Evolutionary conservation across 2,797 vertebrate genomes (phyloP).

Genomic region (Poecilia velifera): DNA sequence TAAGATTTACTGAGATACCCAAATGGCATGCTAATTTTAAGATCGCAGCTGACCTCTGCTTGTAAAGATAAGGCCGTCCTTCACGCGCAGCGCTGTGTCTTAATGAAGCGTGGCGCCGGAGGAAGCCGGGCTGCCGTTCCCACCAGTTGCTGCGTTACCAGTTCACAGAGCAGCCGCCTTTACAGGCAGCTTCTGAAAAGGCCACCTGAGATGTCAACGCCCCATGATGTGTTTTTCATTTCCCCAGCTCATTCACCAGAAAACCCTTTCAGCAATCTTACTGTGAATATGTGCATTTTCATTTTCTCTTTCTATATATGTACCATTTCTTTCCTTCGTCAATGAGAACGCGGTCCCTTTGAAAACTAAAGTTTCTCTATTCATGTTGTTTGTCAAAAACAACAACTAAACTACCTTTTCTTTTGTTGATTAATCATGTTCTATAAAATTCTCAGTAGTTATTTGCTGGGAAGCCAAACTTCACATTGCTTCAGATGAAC

Average conservation of each 20-base stretch:
- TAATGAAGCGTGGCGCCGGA: constrained; percentile 14
- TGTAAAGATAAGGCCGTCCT: constrained; percentile 1
- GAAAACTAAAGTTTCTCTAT: too few relatives aligned
- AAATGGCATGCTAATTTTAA: constrained; percentile 9
- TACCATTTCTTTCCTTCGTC: not conserved
- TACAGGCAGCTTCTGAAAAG: constrained; percentile 21
- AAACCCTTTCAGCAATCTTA: constrained; percentile 13
- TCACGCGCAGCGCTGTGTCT: not conserved
- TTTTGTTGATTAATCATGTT: too few relatives aligned
- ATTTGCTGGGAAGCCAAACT: too few relatives aligned
- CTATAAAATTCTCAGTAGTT: too few relatives aligned
- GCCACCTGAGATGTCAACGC: constrained; percentile 23
- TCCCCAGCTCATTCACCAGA: constrained; percentile 6
- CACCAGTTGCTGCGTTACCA: constrained; percentile 11
- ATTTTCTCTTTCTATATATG: not conserved
- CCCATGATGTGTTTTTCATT: constrained; percentile 29
- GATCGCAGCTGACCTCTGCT: not conserved
- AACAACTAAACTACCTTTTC: too few relatives aligned
- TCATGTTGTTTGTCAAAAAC: too few relatives aligned
- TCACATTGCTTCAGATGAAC: too few relatives aligned
- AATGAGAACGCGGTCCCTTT: too few relatives aligned
- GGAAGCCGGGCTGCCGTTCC: not conserved
- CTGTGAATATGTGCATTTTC: not conserved
- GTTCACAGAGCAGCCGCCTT: constrained; percentile 19
- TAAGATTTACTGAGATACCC: not conserved